These are phyloP conservation scores for Strigamia transsilvanica DNA, from an alignment of 2,888 invertebrate species.

Conservation along the genomic window DNA sequence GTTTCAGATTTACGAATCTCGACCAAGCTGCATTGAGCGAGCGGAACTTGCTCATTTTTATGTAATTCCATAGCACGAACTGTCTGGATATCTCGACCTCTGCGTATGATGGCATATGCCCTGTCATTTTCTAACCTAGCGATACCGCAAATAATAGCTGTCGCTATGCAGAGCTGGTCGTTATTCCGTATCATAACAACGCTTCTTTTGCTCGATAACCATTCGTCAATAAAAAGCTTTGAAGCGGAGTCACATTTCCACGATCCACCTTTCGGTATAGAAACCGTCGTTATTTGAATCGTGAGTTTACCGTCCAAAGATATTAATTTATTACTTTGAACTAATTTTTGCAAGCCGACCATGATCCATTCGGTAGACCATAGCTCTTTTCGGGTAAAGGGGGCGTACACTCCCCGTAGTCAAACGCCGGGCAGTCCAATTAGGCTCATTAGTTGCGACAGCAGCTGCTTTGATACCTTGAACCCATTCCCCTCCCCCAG, in stretches of 20 bases:
- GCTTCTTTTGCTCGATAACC: not conserved
- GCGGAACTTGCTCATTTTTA: not conserved
- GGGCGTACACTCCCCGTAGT: not conserved
- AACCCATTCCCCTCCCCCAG: too few species aligned
- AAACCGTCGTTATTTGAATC: not conserved
- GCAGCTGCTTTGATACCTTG: too few species aligned
- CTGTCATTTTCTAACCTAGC: too few species aligned
- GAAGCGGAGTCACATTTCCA: not conserved
- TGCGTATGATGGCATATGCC: too few species aligned
- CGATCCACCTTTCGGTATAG: not conserved
- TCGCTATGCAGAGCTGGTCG: not conserved
- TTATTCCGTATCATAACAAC: not conserved
- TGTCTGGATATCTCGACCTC: not conserved
- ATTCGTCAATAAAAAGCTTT: not conserved
- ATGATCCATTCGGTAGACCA: not conserved
- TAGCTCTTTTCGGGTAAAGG: not conserved
- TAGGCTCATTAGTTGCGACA: too few species aligned
- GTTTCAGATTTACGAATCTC: not conserved
- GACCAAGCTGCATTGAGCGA: not conserved
- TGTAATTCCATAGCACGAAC: not conserved
- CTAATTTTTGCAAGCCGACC: not conserved
- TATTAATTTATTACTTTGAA: conserved; percentile 10
- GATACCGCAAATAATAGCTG: not conserved
- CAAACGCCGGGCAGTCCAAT: not conserved
- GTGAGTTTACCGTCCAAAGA: not conserved